A percentile compares a stretch with the other conserved stretches of the same genome.
Conservation (phyloP, 2,113 vertebrate genomes). For the Carollia perspicillata region DNA sequence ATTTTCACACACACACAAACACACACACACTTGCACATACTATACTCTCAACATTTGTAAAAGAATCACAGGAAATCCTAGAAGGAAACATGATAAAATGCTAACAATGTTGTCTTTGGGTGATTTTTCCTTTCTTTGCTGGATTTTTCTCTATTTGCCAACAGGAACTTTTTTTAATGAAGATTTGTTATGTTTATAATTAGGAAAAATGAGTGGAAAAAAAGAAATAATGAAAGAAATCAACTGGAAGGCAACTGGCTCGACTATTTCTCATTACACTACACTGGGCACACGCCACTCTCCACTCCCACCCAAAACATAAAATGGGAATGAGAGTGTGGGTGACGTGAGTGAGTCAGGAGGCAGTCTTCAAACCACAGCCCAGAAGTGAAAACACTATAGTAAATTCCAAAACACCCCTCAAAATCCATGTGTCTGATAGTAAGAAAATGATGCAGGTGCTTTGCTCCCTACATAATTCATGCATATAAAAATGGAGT, state of each 20-base stretch:
- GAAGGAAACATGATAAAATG: neutral
- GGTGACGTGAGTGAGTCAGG: neutral
- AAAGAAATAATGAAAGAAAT: neutral
- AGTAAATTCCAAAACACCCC: neutral
- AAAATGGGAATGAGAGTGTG: neutral
- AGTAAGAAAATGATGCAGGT: slow-evolving; percentile 27
- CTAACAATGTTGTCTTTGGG: neutral
- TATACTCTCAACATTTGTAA: neutral
- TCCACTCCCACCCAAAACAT: neutral
- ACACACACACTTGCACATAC: neutral
- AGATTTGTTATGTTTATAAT: neutral
- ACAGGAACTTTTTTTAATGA: neutral
- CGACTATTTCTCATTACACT: neutral
- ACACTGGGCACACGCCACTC: neutral
- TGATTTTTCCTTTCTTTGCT: neutral
- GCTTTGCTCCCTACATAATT: neutral
- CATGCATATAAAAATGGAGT: neutral
- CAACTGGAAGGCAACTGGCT: neutral
- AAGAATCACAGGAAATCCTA: neutral
- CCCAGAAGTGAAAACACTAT: slow-evolving; percentile 5
- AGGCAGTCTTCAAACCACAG: slow-evolving; percentile 1
- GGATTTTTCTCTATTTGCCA: neutral
- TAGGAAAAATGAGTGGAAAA: neutral
- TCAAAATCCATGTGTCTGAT: neutral
- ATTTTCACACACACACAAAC: neutral